Evolutionary conservation across 2,797 vertebrate genomes (phyloP), one percentile per base, ranked within the genome.

Genomic region (Clarias fuscus): DNA sequence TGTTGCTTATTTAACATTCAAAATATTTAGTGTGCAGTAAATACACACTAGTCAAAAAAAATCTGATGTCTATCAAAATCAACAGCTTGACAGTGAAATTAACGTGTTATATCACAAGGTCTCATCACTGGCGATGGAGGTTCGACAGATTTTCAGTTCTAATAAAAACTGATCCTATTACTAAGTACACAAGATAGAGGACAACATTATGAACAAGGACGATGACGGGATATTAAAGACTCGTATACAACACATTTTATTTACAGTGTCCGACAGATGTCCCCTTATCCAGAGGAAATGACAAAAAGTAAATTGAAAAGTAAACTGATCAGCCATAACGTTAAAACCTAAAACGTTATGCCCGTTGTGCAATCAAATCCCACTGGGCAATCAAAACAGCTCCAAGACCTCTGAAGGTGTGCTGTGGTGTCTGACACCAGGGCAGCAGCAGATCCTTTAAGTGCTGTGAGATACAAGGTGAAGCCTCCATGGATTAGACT

Each of bases 1-100:
- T 65, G 81, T 88, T 85, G 27, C 65, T 77, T 17, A 58, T 84
- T 84, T 43, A 68, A 18, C 77, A 6, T 22, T 84, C 2, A 37
- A 7, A 67, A 33, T 18, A 30, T 53, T 82, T 4, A 4, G 17
- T 22, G 33, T 10, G 37, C 78, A 27, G n/a, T n/a, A n/a, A n/a
- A n/a, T n/a, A n/a, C n/a, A n/a, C n/a, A n/a, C n/a, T n/a, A n/a
- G 22, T 5, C 18, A 40, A 48, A 43, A 64, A 67, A 40, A 64
- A 67, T 67, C 37, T 48, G 2, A 80, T 43, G 10, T 81, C 14
- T 48, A 11, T 17, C 7, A 27, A 43, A 27, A 48, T 17, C 1
- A 27, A 43, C 27, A 48, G 30, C 40, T 65, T 17, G 1, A 65
- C 15, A 65, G 61, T 18, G 43, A 82, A 30, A 20, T 40, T 48